These are phyloP conservation scores for Acanthurus lineatus DNA, from an alignment of 2,797 vertebrate genomes.

Conservation along the genomic window DNA sequence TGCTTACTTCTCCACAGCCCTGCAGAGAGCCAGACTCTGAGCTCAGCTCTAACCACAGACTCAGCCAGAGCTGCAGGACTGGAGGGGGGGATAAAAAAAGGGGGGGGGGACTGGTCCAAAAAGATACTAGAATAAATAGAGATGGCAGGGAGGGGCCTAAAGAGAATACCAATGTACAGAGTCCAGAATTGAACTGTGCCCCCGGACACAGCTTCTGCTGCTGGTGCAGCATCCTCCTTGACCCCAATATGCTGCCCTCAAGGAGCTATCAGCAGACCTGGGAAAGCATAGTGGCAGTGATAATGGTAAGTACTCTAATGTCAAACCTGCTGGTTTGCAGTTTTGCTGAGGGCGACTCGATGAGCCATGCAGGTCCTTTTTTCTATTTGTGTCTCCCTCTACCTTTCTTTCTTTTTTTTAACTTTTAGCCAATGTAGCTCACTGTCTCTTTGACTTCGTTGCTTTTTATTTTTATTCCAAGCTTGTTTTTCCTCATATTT, in stretches of 20 bases:
- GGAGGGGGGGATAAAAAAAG: too few species aligned
- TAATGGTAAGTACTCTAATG: slow-evolving; percentile 51
- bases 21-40: slow-evolving; percentile 42
- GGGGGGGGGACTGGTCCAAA: too few species aligned
- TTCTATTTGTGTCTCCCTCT: slow-evolving; percentile 25
- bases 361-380: slow-evolving; percentile 33
- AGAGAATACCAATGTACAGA: too few species aligned
- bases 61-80: neutral
- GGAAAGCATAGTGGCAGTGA: slow-evolving; percentile 43
- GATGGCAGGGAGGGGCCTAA: too few species aligned
- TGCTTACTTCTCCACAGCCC: slow-evolving; percentile 50
- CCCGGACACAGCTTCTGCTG: slow-evolving; percentile 13
- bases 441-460: neutral
- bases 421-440: neutral
- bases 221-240: slow-evolving; percentile 52
- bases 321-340: slow-evolving; percentile 42
- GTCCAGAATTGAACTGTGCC: too few species aligned
- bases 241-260: slow-evolving; percentile 58
- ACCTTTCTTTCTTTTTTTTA: slow-evolving; percentile 7
- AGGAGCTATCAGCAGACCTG: slow-evolving; percentile 53
- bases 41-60: slow-evolving; percentile 36
- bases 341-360: slow-evolving; percentile 30
- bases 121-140: too few species aligned
- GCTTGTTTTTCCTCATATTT: neutral
- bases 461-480: neutral